Conservation (phyloP, 2,797 vertebrate species). For the Carcharodon carcharias region DNA sequence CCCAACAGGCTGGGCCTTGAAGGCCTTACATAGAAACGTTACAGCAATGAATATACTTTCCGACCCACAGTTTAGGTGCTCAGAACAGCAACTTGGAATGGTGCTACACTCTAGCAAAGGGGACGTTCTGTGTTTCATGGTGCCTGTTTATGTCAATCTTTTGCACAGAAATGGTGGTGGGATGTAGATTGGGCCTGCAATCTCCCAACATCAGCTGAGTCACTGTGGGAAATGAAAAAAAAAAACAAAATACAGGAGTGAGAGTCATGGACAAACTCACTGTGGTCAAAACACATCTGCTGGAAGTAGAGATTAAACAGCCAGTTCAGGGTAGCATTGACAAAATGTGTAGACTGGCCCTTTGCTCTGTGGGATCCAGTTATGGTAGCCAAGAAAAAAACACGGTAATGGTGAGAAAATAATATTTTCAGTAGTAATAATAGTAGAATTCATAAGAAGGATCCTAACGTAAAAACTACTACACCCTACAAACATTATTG, state of each 20-base stretch:
- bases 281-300: neutral
- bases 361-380: neutral
- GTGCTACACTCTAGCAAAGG: neutral
- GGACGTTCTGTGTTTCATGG: neutral
- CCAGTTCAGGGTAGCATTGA: neutral
- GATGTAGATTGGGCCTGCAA: neutral
- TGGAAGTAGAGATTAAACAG: neutral
- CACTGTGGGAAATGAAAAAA: neutral
- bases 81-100: neutral
- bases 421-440: neutral
- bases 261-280: neutral
- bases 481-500: too few relatives aligned
- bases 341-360: too few relatives aligned
- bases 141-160: neutral
- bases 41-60: neutral
- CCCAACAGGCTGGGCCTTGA: neutral
- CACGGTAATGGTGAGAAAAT: neutral
- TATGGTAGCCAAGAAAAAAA: neutral
- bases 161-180: neutral
- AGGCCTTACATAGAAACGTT: neutral
- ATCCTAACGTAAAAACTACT: neutral
- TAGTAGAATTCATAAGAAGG: neutral
- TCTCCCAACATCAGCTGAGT: neutral
- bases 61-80: neutral
- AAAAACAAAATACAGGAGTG: neutral